phyloP scores from a whole-genome alignment of 2,113 vertebrate species.

The Cercocebus atys region DNA sequence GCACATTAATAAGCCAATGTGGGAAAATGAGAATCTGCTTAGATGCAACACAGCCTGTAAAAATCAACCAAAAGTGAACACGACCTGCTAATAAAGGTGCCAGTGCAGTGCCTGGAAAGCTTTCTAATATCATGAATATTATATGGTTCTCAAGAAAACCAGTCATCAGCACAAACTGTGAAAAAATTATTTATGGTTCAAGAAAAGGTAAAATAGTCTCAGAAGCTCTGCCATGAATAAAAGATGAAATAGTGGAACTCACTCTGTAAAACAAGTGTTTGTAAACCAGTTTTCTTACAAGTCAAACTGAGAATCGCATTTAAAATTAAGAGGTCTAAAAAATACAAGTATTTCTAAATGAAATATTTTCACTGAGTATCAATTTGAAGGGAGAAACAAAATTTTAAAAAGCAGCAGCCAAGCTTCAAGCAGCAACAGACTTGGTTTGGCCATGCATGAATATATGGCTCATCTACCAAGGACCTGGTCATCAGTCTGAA shows the following conservation, averaged over 20 bases:
- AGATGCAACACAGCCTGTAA: background rate
- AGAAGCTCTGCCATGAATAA: slow-evolving; percentile 72
- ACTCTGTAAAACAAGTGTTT: slow-evolving; percentile 56
- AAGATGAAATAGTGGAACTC: slow-evolving; percentile 69
- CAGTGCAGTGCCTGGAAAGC: background rate
- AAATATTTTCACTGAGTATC: slow-evolving; percentile 46
- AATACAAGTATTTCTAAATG: slow-evolving; percentile 48
- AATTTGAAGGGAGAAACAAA: background rate
- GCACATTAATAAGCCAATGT: background rate
- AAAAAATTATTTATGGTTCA: slow-evolving; percentile 75
- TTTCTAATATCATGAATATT: slow-evolving; percentile 49
- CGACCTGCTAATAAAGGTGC: background rate
- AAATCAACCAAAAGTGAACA: background rate
- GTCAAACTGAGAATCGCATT: slow-evolving; percentile 39
- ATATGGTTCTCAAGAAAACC: slow-evolving; percentile 40
- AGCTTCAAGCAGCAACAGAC: background rate
- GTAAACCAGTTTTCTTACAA: slow-evolving; percentile 57
- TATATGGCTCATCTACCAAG: background rate
- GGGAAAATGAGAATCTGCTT: background rate
- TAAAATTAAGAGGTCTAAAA: slow-evolving; percentile 59
- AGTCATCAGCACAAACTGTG: slow-evolving; percentile 32
- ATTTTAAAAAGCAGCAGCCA: background rate
- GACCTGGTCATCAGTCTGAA: background rate
- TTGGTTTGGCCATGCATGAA: background rate
- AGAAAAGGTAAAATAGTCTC: slow-evolving; percentile 75